Evolutionary conservation across 2,888 invertebrate genomes (phyloP), one percentile per base, ranked within the genome.

Genomic region (Sipunculus nudus): DNA sequence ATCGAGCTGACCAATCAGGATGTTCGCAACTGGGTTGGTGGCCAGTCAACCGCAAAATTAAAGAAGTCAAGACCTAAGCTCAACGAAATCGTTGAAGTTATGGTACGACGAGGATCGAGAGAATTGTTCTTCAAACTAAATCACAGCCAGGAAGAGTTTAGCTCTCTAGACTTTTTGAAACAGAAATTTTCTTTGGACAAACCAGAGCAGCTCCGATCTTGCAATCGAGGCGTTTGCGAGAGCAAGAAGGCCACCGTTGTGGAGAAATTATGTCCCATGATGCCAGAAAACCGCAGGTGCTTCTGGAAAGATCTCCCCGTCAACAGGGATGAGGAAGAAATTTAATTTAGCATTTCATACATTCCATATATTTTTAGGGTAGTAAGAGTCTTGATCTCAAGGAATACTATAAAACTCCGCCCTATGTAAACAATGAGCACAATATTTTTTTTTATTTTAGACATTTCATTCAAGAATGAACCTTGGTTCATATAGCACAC

Each of bases 221-320:
- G 21, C 23, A 19, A 40, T 8, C 13, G 2, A 40, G 52, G 50
- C 23, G 23, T 50, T 38, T 8, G 16, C 23, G 32, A 35, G 28
- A 54, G 13, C 25, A 55, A 56, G 39, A 57, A 57, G 32, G 25
- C 25, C 29, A 52, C 54, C 28, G 54, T 57, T 46, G 25, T 57
- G 32, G 28, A 32, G 29, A 56, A 57, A 35, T 46, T 57, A n/a
- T 16, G 25, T 19, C 58, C 52, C 16, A 16, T 57, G n/a, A 57
- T 57, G 52, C 58, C 58, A 40, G 28, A 53, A 40, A n/a, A n/a
- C n/a, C n/a, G n/a, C n/a, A n/a, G n/a, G n/a, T n/a, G n/a, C n/a
- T n/a, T n/a, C n/a, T n/a, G n/a, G n/a, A n/a, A n/a, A n/a, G n/a
- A n/a, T n/a, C n/a, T n/a, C n/a, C n/a, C n/a, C n/a, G n/a, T n/a